Percentiles rank a stretch among this genome's conserved stretches.
phyloP scores from a whole-genome alignment of 2,113 vertebrate species.

The Lophotis ruficrista region DNA sequence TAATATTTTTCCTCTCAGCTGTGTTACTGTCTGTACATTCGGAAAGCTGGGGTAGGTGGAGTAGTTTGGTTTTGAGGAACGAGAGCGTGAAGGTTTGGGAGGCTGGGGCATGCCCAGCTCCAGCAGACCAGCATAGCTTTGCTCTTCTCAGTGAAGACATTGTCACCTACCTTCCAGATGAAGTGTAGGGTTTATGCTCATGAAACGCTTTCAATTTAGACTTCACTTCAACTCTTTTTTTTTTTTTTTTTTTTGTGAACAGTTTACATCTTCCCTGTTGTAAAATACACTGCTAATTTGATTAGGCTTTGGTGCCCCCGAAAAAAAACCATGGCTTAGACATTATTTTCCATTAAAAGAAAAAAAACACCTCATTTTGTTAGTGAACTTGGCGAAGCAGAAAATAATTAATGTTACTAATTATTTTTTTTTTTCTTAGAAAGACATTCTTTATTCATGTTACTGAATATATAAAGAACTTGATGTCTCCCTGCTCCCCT shows the following conservation, averaged over 20 bases:
- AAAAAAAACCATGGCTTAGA: not conserved
- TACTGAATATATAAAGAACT: not conserved
- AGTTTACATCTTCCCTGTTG: not conserved
- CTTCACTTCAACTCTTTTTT: not conserved
- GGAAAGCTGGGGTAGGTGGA: not conserved
- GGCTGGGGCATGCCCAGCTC: not conserved
- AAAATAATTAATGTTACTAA: slow-evolving; percentile 1
- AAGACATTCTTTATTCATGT: not conserved
- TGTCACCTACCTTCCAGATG: not conserved
- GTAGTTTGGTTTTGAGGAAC: not conserved
- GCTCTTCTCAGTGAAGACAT: not conserved
- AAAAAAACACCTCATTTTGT: not conserved
- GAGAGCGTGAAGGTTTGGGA: not conserved
- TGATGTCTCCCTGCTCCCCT: not conserved
- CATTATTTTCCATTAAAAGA: not conserved
- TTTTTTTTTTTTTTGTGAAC: not conserved
- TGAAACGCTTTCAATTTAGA: not conserved
- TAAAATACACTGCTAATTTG: not conserved
- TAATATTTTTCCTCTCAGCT: not conserved
- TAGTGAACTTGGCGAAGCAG: not conserved
- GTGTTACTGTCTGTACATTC: not conserved
- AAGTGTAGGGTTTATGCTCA: not conserved
- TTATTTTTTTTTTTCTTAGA: not conserved
- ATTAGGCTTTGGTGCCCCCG: not conserved
- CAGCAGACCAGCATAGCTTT: not conserved